Base-by-base conservation (phyloP, 1,140 invertebrate species). In the Zaprionus africanus region DNA sequence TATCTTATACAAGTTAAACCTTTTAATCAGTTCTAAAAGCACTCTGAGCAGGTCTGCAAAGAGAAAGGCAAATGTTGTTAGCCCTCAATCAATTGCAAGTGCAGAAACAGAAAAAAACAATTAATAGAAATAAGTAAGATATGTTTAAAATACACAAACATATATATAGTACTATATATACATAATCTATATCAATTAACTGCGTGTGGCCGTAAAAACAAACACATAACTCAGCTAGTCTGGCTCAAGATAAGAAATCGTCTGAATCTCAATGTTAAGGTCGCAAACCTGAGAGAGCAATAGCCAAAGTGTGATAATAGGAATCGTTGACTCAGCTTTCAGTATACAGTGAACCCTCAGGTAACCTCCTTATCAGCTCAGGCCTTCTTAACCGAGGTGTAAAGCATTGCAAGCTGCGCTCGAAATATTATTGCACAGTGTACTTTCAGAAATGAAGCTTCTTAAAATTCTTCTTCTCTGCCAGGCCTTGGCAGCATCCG, bases 81-180 rank as follows among this genome's bases (percentile, higher is more conserved):
- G 28, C 26, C 19, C 59, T 73, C 71, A 61, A 62, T 59, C 34
- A 66, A 57, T 3, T 31, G 41, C 7, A 5, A 46, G n/a, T 46
- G n/a, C 2, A 17, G n/a, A 17, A 46, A 46, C 41, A 46, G 9
- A 7, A 0, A 17, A 46, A 46, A 46, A 46, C 34, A 66, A 57
- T 72, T 17, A 59, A 38, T 3, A 17, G n/a, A 46, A 46, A 17
- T n/a, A 43, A 43, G 13, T 5, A 38, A 38, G 13, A 38, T 1
- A 1, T 38, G 36, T 38, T 38, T 38, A 38, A 15, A 38, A 38
- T 38, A 11, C n/a, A 15, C 38, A 6, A 2, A 41, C 13, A 15
- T 5, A 41, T 15, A 41, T n/a, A 41, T 5, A n/a, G 38, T 5
- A 15, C 15, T 6, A 41, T 41, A 41, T 6, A 15, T 15, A n/a